Evolutionary conservation across 1,140 invertebrate species (phyloP).

Genomic region (Orchestia grillus): DNA sequence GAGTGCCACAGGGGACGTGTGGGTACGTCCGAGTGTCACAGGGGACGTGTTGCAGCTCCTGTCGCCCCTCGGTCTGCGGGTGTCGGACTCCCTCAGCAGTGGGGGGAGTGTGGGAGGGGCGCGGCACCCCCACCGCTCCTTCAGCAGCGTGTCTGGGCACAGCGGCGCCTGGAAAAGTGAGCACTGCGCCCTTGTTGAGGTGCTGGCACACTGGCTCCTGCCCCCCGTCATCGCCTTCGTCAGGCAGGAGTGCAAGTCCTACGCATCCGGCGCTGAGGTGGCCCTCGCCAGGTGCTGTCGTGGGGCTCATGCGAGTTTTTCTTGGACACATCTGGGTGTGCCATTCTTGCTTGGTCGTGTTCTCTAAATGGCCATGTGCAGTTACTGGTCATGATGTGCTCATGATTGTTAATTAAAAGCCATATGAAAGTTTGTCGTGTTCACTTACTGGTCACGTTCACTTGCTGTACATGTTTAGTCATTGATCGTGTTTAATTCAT

Average conservation of each 20-base stretch:
- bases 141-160: constrained; percentile 21
- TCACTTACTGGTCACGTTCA: background rate
- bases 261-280: background rate
- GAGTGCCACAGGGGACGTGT: background rate
- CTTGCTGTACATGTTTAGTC: no score
- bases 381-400: no score
- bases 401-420: no score
- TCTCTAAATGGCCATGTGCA: no score
- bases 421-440: background rate
- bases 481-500: no score
- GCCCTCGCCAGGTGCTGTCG: background rate
- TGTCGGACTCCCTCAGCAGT: constrained; percentile 30
- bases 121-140: background rate
- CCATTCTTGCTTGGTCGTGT: no score
- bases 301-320: background rate
- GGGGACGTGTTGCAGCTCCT: background rate
- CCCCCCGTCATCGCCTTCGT: constrained; percentile 50
- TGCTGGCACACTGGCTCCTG: constrained; percentile 20
- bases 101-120: background rate
- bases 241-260: constrained; percentile 8
- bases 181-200: background rate
- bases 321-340: no score
- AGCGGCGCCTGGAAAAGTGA: background rate
- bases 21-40: background rate
- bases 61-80: background rate